These are phyloP conservation scores for Odocoileus hemionus DNA, from an alignment of 2,113 vertebrate species.

Conservation along the genomic window DNA sequence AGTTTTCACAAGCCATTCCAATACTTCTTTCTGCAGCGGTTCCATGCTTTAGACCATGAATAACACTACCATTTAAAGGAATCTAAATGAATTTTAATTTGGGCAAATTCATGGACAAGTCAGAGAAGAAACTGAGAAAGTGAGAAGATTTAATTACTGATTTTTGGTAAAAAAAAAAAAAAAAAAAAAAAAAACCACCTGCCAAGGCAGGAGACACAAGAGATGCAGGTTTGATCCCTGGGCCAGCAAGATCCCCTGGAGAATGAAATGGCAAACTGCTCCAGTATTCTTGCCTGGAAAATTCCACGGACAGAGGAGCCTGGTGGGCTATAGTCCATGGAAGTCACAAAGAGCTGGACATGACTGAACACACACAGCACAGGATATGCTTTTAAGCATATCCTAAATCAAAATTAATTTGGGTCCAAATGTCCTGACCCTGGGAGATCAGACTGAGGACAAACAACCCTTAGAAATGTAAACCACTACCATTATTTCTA, in stretches of 20 bases:
- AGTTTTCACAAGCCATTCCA: neutral
- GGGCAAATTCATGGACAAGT: neutral
- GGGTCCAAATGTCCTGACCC: neutral
- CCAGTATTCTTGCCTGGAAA: neutral
- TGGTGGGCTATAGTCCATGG: neutral
- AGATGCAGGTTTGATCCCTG: neutral
- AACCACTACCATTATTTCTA: neutral
- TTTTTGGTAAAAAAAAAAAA: neutral
- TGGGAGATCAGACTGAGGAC: neutral
- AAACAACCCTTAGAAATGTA: neutral
- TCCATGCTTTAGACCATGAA: neutral
- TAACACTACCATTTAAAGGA: neutral
- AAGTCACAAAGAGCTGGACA: neutral
- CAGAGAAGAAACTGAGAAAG: constrained; percentile 29
- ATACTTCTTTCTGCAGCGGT: neutral
- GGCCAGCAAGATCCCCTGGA: neutral
- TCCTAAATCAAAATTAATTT: constrained; percentile 34
- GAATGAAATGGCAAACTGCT: neutral
- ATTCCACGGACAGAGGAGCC: neutral
- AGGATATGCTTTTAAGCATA: constrained; percentile 16
- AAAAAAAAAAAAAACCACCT: neutral
- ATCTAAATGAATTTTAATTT: neutral
- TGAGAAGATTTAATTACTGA: neutral
- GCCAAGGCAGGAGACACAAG: neutral
- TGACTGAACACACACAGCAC: neutral